Conservation (phyloP, 1,140 invertebrate species). For the Caenorhabditis tropicalis region DNA sequence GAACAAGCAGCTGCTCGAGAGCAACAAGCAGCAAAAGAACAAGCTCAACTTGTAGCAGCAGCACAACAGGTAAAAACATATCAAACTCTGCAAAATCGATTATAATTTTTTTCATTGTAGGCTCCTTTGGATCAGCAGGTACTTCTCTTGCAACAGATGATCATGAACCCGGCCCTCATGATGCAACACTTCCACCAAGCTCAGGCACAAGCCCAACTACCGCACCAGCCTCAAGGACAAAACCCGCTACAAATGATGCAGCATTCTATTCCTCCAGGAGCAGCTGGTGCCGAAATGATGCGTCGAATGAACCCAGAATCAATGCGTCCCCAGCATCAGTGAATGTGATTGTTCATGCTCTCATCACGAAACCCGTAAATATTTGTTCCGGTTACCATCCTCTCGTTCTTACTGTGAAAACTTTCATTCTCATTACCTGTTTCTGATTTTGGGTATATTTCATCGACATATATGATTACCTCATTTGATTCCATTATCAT, state of each 20-base stretch:
- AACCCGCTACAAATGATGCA: constrained; percentile 26
- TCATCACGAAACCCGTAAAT: background rate
- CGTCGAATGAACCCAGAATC: background rate
- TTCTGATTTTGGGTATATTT: background rate
- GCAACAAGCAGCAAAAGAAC: background rate
- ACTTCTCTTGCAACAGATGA: background rate
- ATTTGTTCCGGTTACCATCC: background rate
- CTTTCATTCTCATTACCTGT: background rate
- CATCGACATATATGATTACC: background rate
- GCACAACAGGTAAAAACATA: background rate
- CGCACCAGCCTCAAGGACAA: background rate
- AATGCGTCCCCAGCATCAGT: constrained; percentile 22
- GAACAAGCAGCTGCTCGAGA: background rate
- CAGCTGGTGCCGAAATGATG: constrained; percentile 12
- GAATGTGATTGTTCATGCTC: background rate
- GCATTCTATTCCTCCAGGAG: background rate
- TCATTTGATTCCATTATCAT: background rate
- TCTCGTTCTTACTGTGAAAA: background rate
- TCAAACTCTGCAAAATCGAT: too few relatives aligned
- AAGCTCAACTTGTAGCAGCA: background rate
- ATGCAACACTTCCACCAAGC: background rate
- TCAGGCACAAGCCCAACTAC: background rate
- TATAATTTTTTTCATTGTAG: background rate
- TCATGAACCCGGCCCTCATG: background rate
- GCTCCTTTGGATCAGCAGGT: background rate